phyloP scores from a whole-genome alignment of 2,888 invertebrate species.

The Melipona bicolor region DNA sequence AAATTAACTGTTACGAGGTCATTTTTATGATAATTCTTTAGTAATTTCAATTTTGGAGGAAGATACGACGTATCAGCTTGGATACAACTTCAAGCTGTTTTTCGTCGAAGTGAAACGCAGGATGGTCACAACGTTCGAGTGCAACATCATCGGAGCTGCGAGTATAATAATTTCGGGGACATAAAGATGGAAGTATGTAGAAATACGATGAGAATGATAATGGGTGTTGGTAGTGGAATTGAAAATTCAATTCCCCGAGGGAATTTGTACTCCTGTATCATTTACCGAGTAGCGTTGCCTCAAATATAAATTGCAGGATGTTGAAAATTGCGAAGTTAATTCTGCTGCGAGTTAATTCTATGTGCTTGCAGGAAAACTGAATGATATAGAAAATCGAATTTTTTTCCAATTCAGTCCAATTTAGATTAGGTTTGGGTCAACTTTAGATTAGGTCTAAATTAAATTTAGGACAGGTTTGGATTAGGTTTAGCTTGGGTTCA shows the following conservation, averaged over 20 bases:
- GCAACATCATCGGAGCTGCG: background rate
- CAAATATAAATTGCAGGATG: background rate
- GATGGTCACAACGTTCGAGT: background rate
- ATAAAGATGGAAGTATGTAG: background rate
- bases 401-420: too few relatives aligned
- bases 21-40: background rate
- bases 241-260: background rate
- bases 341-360: too few relatives aligned
- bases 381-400: too few relatives aligned
- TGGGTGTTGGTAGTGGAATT: background rate
- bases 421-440: too few relatives aligned
- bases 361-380: too few relatives aligned
- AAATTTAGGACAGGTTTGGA: too few relatives aligned
- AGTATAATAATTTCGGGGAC: background rate
- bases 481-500: too few relatives aligned
- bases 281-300: background rate
- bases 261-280: background rate
- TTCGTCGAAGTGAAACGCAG: background rate
- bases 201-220: background rate
- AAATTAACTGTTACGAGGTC: background rate
- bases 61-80: background rate
- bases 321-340: too few relatives aligned
- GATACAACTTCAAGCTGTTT: background rate
- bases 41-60: constrained; percentile 3
- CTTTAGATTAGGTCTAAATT: too few relatives aligned